Conservation (phyloP, 2,113 vertebrate species). For the Solenodon paradoxus region DNA sequence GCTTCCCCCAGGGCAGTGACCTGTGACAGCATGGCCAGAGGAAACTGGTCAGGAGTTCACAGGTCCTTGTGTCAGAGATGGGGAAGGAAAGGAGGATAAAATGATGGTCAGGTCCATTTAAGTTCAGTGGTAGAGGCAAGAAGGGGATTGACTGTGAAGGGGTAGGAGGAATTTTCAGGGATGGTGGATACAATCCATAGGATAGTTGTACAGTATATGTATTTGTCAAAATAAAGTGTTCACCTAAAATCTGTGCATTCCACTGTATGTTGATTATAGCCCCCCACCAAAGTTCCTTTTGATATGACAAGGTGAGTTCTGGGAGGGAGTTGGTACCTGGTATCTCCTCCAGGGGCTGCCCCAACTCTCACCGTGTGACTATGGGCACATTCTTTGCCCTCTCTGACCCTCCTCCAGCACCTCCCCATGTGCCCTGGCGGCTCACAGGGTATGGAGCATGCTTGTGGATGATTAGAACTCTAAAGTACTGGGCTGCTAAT, state of each 20-base stretch:
- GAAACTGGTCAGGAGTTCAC: background rate
- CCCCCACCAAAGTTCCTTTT: no score
- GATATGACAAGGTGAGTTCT: background rate
- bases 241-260: background rate
- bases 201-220: no score
- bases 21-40: background rate
- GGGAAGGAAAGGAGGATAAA: background rate
- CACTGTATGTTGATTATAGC: background rate
- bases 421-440: fast-evolving
- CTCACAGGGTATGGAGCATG: background rate
- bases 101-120: background rate
- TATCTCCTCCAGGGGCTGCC: background rate
- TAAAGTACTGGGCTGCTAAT: background rate
- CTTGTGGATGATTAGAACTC: background rate
- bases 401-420: background rate
- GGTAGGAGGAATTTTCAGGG: background rate
- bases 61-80: background rate
- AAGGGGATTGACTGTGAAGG: no score
- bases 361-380: background rate
- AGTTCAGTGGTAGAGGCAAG: background rate
- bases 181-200: no score
- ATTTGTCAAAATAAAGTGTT: background rate
- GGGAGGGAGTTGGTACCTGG: background rate
- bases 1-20: background rate
- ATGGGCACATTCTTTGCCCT: background rate